These are phyloP conservation scores for Drosophila percnosoma DNA, from an alignment of 2,888 invertebrate species.

Conservation along the genomic window DNA sequence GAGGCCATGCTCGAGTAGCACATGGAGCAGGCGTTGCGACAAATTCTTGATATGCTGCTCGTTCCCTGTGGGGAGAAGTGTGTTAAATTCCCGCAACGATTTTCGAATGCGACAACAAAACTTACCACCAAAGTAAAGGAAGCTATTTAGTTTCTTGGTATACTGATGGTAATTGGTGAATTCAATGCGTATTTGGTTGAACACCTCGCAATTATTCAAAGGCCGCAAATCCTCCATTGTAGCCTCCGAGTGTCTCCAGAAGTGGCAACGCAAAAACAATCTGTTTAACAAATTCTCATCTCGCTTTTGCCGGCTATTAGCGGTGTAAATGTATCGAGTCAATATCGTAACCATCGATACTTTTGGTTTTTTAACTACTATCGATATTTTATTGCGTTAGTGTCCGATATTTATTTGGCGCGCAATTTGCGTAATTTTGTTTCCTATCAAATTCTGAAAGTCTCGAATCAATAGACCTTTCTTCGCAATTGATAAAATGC, in stretches of 20 bases:
- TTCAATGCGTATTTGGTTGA: constrained; percentile 45
- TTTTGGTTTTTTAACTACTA: neutral
- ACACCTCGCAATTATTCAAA: constrained; percentile 54
- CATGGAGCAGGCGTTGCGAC: constrained; percentile 8
- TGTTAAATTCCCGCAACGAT: neutral
- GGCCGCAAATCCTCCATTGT: constrained; percentile 38
- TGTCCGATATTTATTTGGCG: neutral
- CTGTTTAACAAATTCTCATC: neutral
- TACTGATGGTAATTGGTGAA: constrained; percentile 22
- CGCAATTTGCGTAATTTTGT: neutral
- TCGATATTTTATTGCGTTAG: neutral
- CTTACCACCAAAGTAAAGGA: constrained; percentile 60
- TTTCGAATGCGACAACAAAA: neutral
- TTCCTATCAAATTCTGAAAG: neutral
- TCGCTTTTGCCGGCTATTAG: constrained; percentile 9
- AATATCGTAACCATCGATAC: neutral
- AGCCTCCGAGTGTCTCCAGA: neutral
- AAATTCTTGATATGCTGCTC: constrained; percentile 37
- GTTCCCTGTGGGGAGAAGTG: constrained; percentile 40
- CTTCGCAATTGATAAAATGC: neutral
- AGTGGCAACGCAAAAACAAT: neutral
- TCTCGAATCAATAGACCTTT: neutral
- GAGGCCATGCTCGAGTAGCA: constrained; percentile 51
- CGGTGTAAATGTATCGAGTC: neutral
- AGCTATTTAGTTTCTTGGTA: constrained; percentile 21